A percentile compares a stretch with the other conserved stretches of the same genome.
Evolutionary conservation across 35 echinoderm and acorn worm species (phyloP).

Genomic region (Chiridota heheva): DNA sequence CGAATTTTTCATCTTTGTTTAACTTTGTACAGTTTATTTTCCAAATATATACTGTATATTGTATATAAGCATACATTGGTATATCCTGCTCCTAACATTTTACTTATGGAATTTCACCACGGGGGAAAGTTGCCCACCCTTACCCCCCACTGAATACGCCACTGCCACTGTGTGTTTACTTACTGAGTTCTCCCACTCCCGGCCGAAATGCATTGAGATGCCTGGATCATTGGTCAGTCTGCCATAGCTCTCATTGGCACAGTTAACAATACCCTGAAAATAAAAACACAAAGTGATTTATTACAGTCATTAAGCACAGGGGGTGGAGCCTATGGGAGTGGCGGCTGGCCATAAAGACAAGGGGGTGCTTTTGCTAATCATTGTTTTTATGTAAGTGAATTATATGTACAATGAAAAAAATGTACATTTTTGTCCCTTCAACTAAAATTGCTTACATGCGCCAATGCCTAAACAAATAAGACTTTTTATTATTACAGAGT

Average conservation of each 20-base stretch:
- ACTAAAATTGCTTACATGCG: too few species aligned
- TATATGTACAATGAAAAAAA: too few species aligned
- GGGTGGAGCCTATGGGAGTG: neutral
- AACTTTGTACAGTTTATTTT: too few species aligned
- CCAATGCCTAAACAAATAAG: too few species aligned
- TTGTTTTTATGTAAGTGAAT: neutral
- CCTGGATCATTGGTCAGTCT: constrained; percentile 73
- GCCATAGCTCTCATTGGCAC: constrained; percentile 85
- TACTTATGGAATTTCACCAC: too few species aligned
- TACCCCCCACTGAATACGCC: too few species aligned
- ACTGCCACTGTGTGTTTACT: constrained; percentile 17
- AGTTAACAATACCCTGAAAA: constrained; percentile 84
- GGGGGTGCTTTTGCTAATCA: neutral
- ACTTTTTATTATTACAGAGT: too few species aligned
- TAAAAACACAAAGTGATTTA: neutral
- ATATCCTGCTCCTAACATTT: neutral
- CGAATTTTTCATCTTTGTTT: too few species aligned
- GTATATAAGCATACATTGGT: too few species aligned
- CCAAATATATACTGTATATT: too few species aligned
- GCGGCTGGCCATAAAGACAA: neutral
- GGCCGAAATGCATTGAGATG: constrained; percentile 62
- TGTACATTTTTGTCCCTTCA: too few species aligned
- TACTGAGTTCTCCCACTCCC: constrained; percentile 93
- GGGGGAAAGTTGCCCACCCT: too few species aligned
- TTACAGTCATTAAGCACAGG: neutral